These are phyloP conservation scores for Sussaba pulchella DNA, from an alignment of 2,888 invertebrate genomes.

Conservation along the genomic window DNA sequence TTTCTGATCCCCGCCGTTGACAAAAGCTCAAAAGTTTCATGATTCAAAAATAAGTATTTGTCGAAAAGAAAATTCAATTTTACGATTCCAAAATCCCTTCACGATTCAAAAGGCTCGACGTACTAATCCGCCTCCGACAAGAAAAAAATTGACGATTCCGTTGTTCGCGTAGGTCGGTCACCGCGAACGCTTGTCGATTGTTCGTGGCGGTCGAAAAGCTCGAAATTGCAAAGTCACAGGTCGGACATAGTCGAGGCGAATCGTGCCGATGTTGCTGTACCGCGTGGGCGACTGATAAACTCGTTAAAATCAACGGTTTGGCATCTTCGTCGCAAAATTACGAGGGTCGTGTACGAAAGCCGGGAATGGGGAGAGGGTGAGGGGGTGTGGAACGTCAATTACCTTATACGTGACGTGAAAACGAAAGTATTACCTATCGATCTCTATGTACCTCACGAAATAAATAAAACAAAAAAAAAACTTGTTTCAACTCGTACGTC, in stretches of 20 bases:
- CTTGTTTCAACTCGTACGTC: slow-evolving; percentile 22
- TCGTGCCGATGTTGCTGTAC: neutral
- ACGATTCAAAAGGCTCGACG: too few species aligned
- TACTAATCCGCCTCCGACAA: too few species aligned
- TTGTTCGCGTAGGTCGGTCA: neutral
- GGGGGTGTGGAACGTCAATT: slow-evolving; percentile 50
- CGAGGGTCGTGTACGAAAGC: neutral
- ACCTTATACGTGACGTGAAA: slow-evolving; percentile 63
- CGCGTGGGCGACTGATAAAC: slow-evolving; percentile 52
- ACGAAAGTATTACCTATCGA: slow-evolving; percentile 49
- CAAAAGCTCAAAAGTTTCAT: neutral
- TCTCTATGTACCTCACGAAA: neutral
- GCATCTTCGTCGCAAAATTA: slow-evolving; percentile 40
- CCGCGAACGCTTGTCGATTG: neutral
- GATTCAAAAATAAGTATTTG: too few species aligned
- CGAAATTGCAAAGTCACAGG: slow-evolving; percentile 23
- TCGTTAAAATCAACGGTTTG: slow-evolving; percentile 59
- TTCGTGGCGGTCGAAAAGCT: neutral
- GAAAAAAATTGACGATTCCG: too few species aligned
- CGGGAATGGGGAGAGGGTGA: neutral
- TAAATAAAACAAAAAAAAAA: slow-evolving; percentile 29
- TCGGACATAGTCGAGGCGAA: slow-evolving; percentile 19
- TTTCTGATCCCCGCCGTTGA: too few species aligned
- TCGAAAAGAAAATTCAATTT: too few species aligned
- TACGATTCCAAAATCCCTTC: too few species aligned